Conservation (phyloP, 1,140 invertebrate species). For the Ylistrum balloti region DNA sequence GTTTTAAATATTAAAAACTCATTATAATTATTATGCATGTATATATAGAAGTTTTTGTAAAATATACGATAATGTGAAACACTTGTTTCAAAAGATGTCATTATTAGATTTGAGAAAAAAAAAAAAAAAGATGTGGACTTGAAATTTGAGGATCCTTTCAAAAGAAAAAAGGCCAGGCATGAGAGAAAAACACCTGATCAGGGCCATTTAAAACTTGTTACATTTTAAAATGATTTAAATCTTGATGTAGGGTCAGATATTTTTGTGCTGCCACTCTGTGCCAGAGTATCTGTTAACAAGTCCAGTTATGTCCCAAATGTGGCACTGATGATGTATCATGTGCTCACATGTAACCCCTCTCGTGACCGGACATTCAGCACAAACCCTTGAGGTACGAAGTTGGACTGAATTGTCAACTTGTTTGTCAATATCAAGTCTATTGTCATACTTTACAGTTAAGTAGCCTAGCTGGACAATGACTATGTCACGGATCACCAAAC, state of each 20-base stretch:
- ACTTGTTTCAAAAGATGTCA: too few species aligned
- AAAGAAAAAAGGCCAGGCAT: background rate
- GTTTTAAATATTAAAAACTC: too few species aligned
- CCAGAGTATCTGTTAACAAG: background rate
- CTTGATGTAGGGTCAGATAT: background rate
- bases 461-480: background rate
- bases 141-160: constrained; percentile 1
- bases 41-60: too few species aligned
- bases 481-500: background rate
- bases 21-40: too few species aligned
- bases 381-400: background rate
- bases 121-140: too few species aligned
- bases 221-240: constrained; percentile 30
- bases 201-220: background rate
- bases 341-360: background rate
- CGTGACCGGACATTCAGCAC: constrained; percentile 29
- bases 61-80: too few species aligned
- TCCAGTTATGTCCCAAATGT: background rate
- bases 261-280: background rate
- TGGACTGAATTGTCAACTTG: background rate
- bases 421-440: constrained; percentile 24
- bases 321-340: background rate
- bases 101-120: too few species aligned
- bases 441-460: constrained; percentile 5
- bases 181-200: background rate